These are phyloP conservation scores for Polydrusus cervinus DNA, from an alignment of 2,888 invertebrate genomes.

Conservation along the genomic window DNA sequence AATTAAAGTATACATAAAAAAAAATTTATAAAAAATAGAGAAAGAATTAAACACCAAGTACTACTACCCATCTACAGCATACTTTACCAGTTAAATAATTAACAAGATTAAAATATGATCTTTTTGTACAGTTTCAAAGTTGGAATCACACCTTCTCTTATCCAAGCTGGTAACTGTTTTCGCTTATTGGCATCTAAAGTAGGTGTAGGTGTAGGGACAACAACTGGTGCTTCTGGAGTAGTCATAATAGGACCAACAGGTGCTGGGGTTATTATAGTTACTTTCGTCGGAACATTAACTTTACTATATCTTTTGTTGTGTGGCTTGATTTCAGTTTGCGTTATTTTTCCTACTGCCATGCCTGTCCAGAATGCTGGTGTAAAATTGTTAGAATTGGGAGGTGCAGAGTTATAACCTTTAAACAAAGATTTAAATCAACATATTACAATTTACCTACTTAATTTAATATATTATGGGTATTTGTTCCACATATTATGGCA, in stretches of 20 bases:
- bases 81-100: no score
- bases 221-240: slow-evolving; percentile 46
- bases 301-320: slow-evolving; percentile 70
- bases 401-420: slow-evolving; percentile 33
- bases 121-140: background rate
- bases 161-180: slow-evolving; percentile 97
- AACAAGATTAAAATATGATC: no score
- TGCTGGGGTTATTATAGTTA: slow-evolving; percentile 58
- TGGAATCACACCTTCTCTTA: slow-evolving; percentile 84
- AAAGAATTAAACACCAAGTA: no score
- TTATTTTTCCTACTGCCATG: slow-evolving; percentile 56
- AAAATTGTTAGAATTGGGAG: slow-evolving; percentile 44
- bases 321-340: slow-evolving; percentile 67
- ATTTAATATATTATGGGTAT: no score
- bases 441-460: no score
- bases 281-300: slow-evolving; percentile 67
- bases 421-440: background rate
- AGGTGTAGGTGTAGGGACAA: slow-evolving; percentile 60
- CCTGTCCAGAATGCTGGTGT: slow-evolving; percentile 66
- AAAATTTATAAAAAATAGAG: no score
- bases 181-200: slow-evolving; percentile 88
- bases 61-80: no score
- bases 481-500: no score
- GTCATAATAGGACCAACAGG: slow-evolving; percentile 40
- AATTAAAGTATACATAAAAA: slow-evolving; percentile 58